phyloP scores from a whole-genome alignment of 2,797 vertebrate species.

The Manis javanica region DNA sequence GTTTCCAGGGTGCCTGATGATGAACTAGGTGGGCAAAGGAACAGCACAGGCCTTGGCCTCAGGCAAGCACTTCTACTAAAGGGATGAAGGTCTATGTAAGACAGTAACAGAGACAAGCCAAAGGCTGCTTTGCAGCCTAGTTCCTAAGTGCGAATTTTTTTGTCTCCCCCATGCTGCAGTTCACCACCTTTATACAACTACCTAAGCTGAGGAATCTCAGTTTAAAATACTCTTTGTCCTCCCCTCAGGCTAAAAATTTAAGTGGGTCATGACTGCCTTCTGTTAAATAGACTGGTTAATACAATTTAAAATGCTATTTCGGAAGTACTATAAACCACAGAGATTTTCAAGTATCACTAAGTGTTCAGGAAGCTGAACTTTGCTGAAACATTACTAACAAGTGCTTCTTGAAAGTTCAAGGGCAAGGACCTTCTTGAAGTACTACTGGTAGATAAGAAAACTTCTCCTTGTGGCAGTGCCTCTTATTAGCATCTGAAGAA shows the following conservation, averaged over 20 bases:
- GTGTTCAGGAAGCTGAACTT: conserved; percentile 38
- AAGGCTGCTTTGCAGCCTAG: not conserved
- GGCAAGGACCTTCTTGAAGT: conserved; percentile 42
- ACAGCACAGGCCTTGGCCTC: not conserved
- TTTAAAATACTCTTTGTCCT: conserved; percentile 48
- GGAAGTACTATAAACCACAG: conserved; percentile 53
- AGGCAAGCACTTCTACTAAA: not conserved
- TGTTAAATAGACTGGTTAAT: conserved; percentile 53
- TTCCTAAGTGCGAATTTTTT: not conserved
- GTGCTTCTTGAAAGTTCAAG: conserved; percentile 40
- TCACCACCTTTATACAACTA: conserved; percentile 40
- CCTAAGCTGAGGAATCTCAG: not conserved
- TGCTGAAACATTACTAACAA: conserved; percentile 32
- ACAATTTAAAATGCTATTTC: conserved; percentile 63
- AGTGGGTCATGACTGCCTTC: not conserved
- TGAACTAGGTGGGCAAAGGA: not conserved
- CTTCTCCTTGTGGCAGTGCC: not conserved
- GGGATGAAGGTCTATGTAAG: not conserved
- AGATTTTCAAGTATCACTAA: conserved; percentile 60
- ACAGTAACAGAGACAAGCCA: not conserved
- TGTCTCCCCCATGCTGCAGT: not conserved
- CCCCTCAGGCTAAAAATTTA: conserved; percentile 47
- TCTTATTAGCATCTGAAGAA: conserved; percentile 41
- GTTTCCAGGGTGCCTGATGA: not conserved
- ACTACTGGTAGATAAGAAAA: not conserved